Evolutionary conservation across 2,888 invertebrate genomes (phyloP).

Genomic region (Tromatobia lineatoria): DNA sequence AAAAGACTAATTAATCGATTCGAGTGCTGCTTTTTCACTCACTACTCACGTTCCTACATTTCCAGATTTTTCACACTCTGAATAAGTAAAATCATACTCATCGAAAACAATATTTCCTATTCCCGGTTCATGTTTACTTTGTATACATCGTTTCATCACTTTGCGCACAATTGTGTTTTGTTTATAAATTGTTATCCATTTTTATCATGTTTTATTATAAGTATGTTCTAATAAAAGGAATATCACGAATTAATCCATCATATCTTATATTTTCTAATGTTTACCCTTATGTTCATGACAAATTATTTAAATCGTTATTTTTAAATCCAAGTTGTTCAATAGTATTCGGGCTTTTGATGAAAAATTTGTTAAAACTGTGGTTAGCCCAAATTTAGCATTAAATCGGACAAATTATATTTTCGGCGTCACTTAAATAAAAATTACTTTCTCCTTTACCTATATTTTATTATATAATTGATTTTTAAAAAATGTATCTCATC

Average conservation of each 20-base stretch:
- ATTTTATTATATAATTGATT: too few relatives aligned
- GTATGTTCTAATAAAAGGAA: constrained; percentile 12
- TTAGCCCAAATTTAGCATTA: too few relatives aligned
- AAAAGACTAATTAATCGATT: neutral
- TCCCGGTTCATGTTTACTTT: neutral
- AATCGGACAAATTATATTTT: too few relatives aligned
- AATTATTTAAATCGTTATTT: too few relatives aligned
- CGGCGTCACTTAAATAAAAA: too few relatives aligned
- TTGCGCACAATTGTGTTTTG: neutral
- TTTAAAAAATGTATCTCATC: too few relatives aligned
- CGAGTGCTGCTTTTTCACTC: neutral
- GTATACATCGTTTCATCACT: neutral
- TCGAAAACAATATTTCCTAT: constrained; percentile 14
- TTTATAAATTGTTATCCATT: neutral
- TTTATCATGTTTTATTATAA: constrained; percentile 18
- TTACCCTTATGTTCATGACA: too few relatives aligned
- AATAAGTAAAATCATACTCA: constrained; percentile 38
- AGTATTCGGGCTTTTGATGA: too few relatives aligned
- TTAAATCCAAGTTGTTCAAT: too few relatives aligned
- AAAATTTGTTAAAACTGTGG: too few relatives aligned
- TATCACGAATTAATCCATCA: neutral
- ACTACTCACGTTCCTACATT: constrained; percentile 21
- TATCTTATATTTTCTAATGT: neutral
- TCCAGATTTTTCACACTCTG: constrained; percentile 35
- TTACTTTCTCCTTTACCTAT: too few relatives aligned